Evolutionary conservation across 2,797 vertebrate species (phyloP).

Genomic region (Enteromius viviparus): DNA sequence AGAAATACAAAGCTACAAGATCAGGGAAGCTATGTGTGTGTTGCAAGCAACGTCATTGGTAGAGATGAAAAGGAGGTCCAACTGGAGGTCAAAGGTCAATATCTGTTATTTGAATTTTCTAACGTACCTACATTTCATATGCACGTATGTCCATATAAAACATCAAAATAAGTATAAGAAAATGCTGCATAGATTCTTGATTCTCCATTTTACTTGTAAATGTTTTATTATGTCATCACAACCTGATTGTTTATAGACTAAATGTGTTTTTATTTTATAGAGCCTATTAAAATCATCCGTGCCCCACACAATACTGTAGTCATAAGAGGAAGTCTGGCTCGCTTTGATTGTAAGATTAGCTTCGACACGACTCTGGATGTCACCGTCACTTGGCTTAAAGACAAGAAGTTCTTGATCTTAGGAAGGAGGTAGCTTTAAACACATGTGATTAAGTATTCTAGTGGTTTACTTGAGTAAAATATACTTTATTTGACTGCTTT

Average conservation of each 20-base stretch:
- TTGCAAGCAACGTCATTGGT: slow-evolving; percentile 92
- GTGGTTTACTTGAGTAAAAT: neutral
- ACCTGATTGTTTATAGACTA: neutral
- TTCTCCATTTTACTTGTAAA: neutral
- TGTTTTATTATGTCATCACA: neutral
- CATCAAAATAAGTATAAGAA: neutral
- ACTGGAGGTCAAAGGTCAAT: slow-evolving; percentile 95
- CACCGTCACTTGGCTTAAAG: slow-evolving; percentile 89
- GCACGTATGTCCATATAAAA: neutral
- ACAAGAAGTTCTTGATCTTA: slow-evolving; percentile 79
- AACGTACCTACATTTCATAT: neutral
- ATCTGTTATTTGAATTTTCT: neutral
- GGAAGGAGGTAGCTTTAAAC: slow-evolving; percentile 82
- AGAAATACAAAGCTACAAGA: slow-evolving; percentile 85
- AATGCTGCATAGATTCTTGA: neutral
- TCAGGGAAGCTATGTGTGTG: slow-evolving; percentile 91
- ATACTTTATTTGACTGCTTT: neutral
- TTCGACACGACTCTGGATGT: slow-evolving; percentile 83
- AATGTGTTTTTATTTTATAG: slow-evolving; percentile 65
- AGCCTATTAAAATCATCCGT: slow-evolving; percentile 86
- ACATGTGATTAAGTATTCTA: neutral
- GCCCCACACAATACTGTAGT: slow-evolving; percentile 85
- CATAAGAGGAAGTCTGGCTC: slow-evolving; percentile 83
- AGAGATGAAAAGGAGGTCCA: slow-evolving; percentile 89
- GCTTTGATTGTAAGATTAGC: slow-evolving; percentile 86